Evolutionary conservation across 2,797 vertebrate species (phyloP).

Genomic region (Cossypha dichroa): DNA sequence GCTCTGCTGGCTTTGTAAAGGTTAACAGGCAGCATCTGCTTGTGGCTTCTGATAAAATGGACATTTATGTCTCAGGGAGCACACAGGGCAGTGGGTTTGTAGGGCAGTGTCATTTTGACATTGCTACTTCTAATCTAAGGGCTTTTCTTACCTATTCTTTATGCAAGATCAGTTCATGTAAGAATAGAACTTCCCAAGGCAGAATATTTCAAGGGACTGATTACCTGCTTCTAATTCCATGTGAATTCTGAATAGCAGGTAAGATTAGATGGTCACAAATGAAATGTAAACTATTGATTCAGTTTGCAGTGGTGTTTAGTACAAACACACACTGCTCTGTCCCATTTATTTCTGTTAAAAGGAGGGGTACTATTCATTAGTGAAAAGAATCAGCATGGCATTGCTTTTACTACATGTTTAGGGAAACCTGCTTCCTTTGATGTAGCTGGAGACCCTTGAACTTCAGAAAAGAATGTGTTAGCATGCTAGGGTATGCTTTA

Average conservation of each 20-base stretch:
- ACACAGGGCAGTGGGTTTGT: not conserved
- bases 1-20: not conserved
- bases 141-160: not conserved
- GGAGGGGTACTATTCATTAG: conserved; percentile 40
- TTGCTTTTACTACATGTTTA: conserved; percentile 11
- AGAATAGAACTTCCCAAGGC: not conserved
- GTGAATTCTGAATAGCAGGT: conserved; percentile 39
- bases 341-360: not conserved
- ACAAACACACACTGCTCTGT: not conserved
- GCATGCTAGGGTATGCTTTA: not conserved
- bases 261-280: conserved; percentile 20
- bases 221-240: not conserved
- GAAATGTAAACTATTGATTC: conserved; percentile 14
- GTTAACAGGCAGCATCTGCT: not conserved
- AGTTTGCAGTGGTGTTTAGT: conserved; percentile 5
- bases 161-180: not conserved
- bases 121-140: not conserved
- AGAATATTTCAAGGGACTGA: not conserved
- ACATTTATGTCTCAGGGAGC: not conserved
- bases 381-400: conserved; percentile 41
- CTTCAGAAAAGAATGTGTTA: conserved; percentile 50
- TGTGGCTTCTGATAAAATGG: not conserved
- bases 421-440: conserved; percentile 50
- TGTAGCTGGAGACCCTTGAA: conserved; percentile 63
- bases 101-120: not conserved